These are phyloP conservation scores for Nixonia krombeini DNA, from an alignment of 1,140 invertebrate genomes.

Conservation along the genomic window DNA sequence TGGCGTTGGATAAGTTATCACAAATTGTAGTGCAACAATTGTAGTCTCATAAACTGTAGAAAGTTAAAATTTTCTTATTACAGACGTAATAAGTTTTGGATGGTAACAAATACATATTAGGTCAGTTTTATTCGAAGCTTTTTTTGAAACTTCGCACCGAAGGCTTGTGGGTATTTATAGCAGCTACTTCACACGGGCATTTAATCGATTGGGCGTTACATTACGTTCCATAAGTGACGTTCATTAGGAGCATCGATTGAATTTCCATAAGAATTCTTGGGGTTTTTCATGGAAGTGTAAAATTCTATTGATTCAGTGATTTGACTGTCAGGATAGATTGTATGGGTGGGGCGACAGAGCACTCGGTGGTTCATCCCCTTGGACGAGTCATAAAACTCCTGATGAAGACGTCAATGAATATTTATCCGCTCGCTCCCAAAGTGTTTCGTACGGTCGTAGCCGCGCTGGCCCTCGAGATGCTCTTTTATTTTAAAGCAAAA, in stretches of 20 bases:
- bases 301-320: not conserved
- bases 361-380: constrained; percentile 19
- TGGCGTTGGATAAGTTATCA: too few species aligned
- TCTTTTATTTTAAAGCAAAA: constrained; percentile 54
- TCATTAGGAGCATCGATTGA: constrained; percentile 3
- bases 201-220: too few species aligned
- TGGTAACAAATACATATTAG: too few species aligned
- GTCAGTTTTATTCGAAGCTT: too few species aligned
- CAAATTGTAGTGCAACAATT: too few species aligned
- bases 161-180: too few species aligned
- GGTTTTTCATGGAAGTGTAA: constrained; percentile 4
- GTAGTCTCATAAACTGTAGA: too few species aligned
- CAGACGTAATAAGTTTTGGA: too few species aligned
- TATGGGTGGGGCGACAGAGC: not conserved
- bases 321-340: not conserved
- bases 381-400: constrained; percentile 61
- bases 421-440: constrained; percentile 57
- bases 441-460: constrained; percentile 46
- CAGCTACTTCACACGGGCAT: too few species aligned
- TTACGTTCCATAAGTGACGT: too few species aligned
- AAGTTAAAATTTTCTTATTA: too few species aligned
- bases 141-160: too few species aligned
- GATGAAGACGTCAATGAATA: constrained; percentile 70
- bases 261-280: not conserved
- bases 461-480: constrained; percentile 27